Evolutionary conservation across 2,113 vertebrate genomes (phyloP).

Genomic region (Saccopteryx leptura): DNA sequence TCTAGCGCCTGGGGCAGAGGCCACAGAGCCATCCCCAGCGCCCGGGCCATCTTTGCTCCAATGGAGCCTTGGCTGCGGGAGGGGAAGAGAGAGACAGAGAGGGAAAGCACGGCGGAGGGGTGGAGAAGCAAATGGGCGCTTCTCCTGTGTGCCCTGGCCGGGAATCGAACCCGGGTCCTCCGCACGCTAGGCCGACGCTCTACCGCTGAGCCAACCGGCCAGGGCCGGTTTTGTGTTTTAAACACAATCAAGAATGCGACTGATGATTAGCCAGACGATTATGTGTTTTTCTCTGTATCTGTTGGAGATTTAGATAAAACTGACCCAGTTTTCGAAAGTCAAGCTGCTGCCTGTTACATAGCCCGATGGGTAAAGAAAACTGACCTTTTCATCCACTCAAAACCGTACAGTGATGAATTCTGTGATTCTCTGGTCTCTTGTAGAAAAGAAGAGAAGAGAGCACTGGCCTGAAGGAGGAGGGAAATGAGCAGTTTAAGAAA

Average conservation of each 20-base stretch:
- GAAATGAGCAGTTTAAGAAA: conserved; percentile 95
- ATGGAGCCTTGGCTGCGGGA: no score
- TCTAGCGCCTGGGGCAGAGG: no score
- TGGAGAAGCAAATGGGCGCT: no score
- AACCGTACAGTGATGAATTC: conserved; percentile 74
- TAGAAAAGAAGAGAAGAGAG: conserved; percentile 94
- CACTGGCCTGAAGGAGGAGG: conserved; percentile 93
- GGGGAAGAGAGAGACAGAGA: no score
- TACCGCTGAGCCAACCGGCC: no score
- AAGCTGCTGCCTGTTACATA: conserved; percentile 12
- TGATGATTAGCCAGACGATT: not conserved
- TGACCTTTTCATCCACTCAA: conserved; percentile 78
- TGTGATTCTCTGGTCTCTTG: conserved; percentile 83
- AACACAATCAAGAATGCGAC: not conserved
- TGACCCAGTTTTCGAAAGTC: conserved; percentile 19
- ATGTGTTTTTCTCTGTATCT: not conserved
- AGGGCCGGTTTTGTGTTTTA: conserved; percentile 22
- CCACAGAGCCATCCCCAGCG: no score
- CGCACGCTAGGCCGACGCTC: no score
- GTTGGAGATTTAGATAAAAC: conserved; percentile 35
- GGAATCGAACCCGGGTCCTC: no score
- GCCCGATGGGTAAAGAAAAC: conserved; percentile 12
- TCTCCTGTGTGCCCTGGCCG: no score
- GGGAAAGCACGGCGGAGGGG: no score
- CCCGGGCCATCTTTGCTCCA: no score